Conservation (phyloP, 1,140 invertebrate genomes). For the Drosophila sproati region DNA sequence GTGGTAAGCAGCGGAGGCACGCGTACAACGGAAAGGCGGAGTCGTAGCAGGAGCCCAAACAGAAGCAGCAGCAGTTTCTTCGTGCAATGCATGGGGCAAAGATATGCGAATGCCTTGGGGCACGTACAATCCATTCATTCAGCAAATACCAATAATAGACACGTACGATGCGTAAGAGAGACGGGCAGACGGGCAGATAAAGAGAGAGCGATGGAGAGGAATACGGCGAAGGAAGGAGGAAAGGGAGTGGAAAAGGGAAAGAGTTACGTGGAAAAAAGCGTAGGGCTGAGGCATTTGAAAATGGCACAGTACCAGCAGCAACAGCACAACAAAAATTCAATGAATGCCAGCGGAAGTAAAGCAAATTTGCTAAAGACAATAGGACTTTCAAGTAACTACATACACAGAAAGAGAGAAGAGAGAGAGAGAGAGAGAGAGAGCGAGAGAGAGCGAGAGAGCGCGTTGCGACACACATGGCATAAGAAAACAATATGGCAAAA, state of each 20-base stretch:
- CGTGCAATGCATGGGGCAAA: slow-evolving; percentile 44
- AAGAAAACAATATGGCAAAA: slow-evolving; percentile 83
- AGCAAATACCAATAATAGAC: slow-evolving; percentile 83
- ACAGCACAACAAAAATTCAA: slow-evolving; percentile 62
- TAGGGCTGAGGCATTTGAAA: slow-evolving; percentile 66
- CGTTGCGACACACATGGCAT: slow-evolving; percentile 73
- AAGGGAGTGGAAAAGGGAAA: background rate
- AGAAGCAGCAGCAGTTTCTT: slow-evolving; percentile 11
- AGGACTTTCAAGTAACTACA: slow-evolving; percentile 61
- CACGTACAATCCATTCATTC: slow-evolving; percentile 82
- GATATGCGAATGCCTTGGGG: slow-evolving; percentile 77
- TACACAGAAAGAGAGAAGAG: background rate
- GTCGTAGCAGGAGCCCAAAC: slow-evolving; percentile 31
- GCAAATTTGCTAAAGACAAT: slow-evolving; percentile 81
- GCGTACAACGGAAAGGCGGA: slow-evolving; percentile 71
- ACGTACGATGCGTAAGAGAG: slow-evolving; percentile 59
- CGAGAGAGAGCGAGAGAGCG: slow-evolving; percentile 2
- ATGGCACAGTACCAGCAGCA: slow-evolving; percentile 50
- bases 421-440: background rate
- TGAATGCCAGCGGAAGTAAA: slow-evolving; percentile 78
- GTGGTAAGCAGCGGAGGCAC: slow-evolving; percentile 8
- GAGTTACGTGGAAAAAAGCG: slow-evolving; percentile 1
- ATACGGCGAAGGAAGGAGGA: background rate
- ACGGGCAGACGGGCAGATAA: slow-evolving; percentile 8
- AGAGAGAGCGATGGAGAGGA: background rate